Conservation (phyloP, 2,888 invertebrate genomes). For the Isotomurus palustris region DNA sequence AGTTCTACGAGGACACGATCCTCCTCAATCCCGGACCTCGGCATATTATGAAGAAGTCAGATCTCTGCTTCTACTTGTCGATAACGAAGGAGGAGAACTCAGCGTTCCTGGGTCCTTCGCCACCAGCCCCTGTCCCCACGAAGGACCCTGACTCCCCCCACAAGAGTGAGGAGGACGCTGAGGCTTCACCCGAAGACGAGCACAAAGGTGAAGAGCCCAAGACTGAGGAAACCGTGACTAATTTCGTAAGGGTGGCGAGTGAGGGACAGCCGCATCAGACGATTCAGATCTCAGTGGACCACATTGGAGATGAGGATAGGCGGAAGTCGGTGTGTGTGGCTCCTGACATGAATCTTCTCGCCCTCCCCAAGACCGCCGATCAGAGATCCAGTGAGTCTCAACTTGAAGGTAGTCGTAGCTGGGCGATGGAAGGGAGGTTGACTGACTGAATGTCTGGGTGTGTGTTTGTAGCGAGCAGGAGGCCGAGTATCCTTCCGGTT, state of each 20-base stretch:
- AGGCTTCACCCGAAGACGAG: neutral
- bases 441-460: neutral
- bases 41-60: constrained; percentile 93
- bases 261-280: constrained; percentile 24
- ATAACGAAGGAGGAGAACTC: constrained; percentile 95
- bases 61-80: constrained; percentile 96
- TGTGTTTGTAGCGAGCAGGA: constrained; percentile 62
- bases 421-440: neutral
- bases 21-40: constrained; percentile 92
- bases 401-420: no score
- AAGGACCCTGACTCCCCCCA: constrained; percentile 14
- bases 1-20: constrained; percentile 92
- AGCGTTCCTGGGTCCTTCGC: constrained; percentile 52
- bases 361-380: constrained; percentile 27
- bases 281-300: constrained; percentile 42
- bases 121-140: neutral
- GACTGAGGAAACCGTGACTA: constrained; percentile 8
- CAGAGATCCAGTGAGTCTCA: constrained; percentile 21
- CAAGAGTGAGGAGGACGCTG: neutral
- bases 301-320: constrained; percentile 18
- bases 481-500: constrained; percentile 90
- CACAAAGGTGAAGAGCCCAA: neutral
- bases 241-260: constrained; percentile 13
- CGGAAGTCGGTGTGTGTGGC: constrained; percentile 8
- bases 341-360: constrained; percentile 16